A percentile compares a stretch with the other conserved stretches of the same genome.
Evolutionary conservation across 1,140 invertebrate genomes (phyloP).

Genomic region (Nymphalis io): DNA sequence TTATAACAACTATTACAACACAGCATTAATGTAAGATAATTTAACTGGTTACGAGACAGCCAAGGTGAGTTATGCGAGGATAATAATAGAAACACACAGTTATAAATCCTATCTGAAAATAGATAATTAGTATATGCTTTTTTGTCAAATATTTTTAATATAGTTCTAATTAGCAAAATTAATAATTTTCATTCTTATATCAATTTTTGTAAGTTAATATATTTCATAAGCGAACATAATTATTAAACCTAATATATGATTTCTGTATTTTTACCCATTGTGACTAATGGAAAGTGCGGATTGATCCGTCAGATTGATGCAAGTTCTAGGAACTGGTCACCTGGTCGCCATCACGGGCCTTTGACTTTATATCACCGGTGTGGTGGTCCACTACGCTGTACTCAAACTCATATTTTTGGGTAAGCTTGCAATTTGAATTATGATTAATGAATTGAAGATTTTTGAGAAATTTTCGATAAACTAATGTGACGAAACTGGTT

Average conservation of each 20-base stretch:
- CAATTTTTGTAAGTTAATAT: too few species aligned
- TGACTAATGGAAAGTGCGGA: slow-evolving; percentile 79
- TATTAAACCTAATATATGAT: too few species aligned
- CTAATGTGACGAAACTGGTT: too few species aligned
- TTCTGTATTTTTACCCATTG: slow-evolving; percentile 66
- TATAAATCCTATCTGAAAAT: too few species aligned
- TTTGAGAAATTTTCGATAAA: neutral
- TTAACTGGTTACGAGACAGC: neutral
- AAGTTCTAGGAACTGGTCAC: slow-evolving; percentile 80
- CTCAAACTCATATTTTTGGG: slow-evolving; percentile 46
- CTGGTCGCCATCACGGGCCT: slow-evolving; percentile 80
- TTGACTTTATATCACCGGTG: slow-evolving; percentile 80
- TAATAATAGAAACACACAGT: neutral
- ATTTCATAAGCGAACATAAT: too few species aligned
- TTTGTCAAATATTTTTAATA: too few species aligned
- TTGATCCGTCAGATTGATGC: slow-evolving; percentile 79
- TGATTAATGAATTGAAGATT: neutral
- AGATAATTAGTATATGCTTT: too few species aligned
- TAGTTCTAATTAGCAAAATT: too few species aligned
- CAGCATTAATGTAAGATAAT: neutral
- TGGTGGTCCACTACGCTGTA: slow-evolving; percentile 65
- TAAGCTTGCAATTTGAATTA: slow-evolving; percentile 35
- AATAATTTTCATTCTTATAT: too few species aligned
- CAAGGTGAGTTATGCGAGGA: neutral
- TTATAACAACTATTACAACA: neutral